Base-by-base conservation (phyloP, 2,888 invertebrate species). In the Meteorus cinctellus region DNA sequence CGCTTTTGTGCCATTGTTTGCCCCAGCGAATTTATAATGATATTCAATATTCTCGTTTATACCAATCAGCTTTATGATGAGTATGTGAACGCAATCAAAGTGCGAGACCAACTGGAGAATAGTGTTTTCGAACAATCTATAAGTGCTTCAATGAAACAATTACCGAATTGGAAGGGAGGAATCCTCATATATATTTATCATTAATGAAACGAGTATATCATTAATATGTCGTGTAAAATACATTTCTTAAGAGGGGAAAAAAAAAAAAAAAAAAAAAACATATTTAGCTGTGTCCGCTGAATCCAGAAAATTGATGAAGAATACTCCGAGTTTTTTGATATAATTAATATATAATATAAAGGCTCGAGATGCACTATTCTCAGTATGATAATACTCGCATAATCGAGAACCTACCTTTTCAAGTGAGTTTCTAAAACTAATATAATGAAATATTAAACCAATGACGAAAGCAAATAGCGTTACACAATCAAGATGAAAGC, bases 401-500 rank as follows among this genome's bases (percentile, higher is more conserved):
- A 55, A 73, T 19, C 63, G 66, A 72, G 68, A 72, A 87, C 88
- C 88, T 88, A 89, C 88, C 87, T 86, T 84, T 86, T 84, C 72
- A 72, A 77, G 48, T 83, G 84, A 85, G 83, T 85, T 59, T 86
- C 87, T 88, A 89, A 85, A 86, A 87, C 88, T 89, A 89, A 85
- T 85, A 86, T 87, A 85, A 71, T 51, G 34, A 84, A 65, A 77
- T 86, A 87, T 84, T 86, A 87, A 87, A 88, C 87, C 88, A 88
- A 88, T 88, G 29, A 83, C 88, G 85, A 89, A 89, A 89, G 89
- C 89, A 88, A 88, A 88, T 88, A 89, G 89, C 89, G 86, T 87
- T 89, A 89, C 88, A 87, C 89, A 89, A 89, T 89, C 87, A 89
- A 89, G 87, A 85, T 89, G 87, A 85, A 89, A 89, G 89, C 89